Base-by-base conservation (phyloP, 2,797 vertebrate genomes). In the Epinephelus awoara region DNA sequence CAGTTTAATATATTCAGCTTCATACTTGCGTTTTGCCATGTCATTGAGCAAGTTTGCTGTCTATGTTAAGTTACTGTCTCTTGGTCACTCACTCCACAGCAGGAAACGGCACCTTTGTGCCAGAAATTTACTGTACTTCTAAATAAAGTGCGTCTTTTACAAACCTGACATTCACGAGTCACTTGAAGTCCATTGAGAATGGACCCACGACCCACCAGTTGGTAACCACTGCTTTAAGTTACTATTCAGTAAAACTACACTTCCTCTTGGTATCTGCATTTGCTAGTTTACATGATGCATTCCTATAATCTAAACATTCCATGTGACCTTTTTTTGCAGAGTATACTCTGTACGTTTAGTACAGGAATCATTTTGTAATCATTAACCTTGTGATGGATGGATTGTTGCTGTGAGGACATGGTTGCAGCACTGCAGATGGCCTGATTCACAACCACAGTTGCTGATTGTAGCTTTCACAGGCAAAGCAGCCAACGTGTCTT, bases 341-440 rank as follows among this genome's bases (percentile, higher is more conserved):
- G 9, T 15, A 23, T 3, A 29, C 19, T 19, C 18, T 51, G 29
- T 18, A 27, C 21, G 2, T 69, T 58, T 10, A 13, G 18, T 13
- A 23, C 13, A 23, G 9, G 7, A 1, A 34, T n/a, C 15, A 23
- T 19, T 27, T 51, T 25, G 9, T 42, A 42, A 63, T 74, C 0
- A 12, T 67, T 62, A 67, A 67, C 52, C 44, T 27, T 66, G 54
- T 47, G 6, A 8, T 42, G 7, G 62, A 59, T 29, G 42, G 11
- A 21, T 25, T 19, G 46, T 14, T 57, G 44, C 17, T 67, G 50
- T 58, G 27, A 49, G 40, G 29, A 52, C 61, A 1, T 38, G n/a
- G 6, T 25, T 65, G 52, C 61, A 55, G 49, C 57, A 52, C 58
- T 61, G 56, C 77, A 88, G 83, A 75, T 88, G 83, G 76, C 19